A percentile compares a stretch with the other conserved stretches of the same genome.
Evolutionary conservation across 2,888 invertebrate species (phyloP).

Genomic region (Stegana nigrithorax): DNA sequence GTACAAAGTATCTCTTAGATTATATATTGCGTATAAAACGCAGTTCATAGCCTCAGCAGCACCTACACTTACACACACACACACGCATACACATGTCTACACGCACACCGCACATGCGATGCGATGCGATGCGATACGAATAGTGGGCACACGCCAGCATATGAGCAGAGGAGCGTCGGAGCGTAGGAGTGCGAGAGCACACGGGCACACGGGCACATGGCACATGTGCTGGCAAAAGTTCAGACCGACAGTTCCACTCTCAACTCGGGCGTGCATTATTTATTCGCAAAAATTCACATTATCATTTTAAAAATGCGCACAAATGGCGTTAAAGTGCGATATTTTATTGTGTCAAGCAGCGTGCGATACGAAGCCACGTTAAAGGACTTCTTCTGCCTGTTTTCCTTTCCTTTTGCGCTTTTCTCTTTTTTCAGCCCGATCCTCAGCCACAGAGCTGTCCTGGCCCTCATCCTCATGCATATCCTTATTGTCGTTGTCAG

Average conservation of each 20-base stretch:
- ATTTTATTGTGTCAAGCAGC: conserved; percentile 29
- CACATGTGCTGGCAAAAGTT: neutral
- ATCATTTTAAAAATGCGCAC: conserved; percentile 42
- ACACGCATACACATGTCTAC: neutral
- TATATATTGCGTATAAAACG: conserved; percentile 5
- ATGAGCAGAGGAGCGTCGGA: too few species aligned
- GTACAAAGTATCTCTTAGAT: conserved; percentile 5
- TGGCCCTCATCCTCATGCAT: too few species aligned
- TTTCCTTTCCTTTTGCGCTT: neutral
- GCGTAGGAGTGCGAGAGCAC: too few species aligned
- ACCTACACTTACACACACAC: neutral
- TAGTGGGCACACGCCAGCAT: too few species aligned
- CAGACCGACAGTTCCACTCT: conserved; percentile 7
- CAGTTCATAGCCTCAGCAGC: neutral
- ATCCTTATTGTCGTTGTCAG: too few species aligned
- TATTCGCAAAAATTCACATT: conserved; percentile 31
- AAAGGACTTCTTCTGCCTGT: neutral
- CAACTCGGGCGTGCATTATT: conserved; percentile 14
- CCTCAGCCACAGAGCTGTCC: too few species aligned
- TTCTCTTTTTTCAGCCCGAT: neutral
- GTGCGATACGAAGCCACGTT: neutral
- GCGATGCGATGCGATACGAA: too few species aligned
- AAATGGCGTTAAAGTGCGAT: conserved; percentile 43
- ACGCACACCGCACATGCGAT: neutral
- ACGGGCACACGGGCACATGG: neutral